Percentiles rank a stretch among this genome's conserved stretches.
These are phyloP conservation scores for Caenorhabditis imperialis DNA, from an alignment of 2,888 invertebrate species.

Conservation along the genomic window DNA sequence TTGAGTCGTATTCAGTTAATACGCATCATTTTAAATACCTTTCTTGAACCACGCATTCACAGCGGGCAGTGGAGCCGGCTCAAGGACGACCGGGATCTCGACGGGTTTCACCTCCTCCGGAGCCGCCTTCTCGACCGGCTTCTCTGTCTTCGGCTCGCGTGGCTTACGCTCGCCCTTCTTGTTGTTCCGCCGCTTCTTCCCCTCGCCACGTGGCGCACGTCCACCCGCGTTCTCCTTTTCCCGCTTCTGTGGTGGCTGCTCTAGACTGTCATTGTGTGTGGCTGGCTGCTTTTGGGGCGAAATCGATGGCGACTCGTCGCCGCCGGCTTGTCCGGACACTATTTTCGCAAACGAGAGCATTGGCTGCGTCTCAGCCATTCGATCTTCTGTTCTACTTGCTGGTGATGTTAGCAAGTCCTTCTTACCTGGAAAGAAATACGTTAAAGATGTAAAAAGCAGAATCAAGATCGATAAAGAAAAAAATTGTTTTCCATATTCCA, in stretches of 20 bases:
- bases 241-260: constrained; percentile 14
- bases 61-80: constrained; percentile 68
- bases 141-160: constrained; percentile 44
- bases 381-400: constrained; percentile 56
- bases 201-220: constrained; percentile 25
- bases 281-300: constrained; percentile 3
- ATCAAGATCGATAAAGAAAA: too few relatives aligned
- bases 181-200: constrained; percentile 31
- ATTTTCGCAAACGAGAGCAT: constrained; percentile 72
- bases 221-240: constrained; percentile 34
- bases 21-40: too few relatives aligned
- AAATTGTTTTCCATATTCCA: too few relatives aligned
- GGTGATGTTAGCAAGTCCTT: constrained; percentile 52
- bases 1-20: too few relatives aligned
- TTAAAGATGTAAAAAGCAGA: background rate
- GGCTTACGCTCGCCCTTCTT: constrained; percentile 29
- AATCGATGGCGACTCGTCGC: constrained; percentile 15
- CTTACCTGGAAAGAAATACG: constrained; percentile 43
- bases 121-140: constrained; percentile 23
- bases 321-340: constrained; percentile 62
- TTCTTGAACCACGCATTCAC: constrained; percentile 72
- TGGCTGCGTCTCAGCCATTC: constrained; percentile 70
- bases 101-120: constrained; percentile 52
- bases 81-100: constrained; percentile 59
- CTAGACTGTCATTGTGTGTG: too few relatives aligned